Percentiles rank a stretch among this genome's conserved stretches.
Conservation (phyloP, 2,888 invertebrate genomes). For the Drosophila merina region DNA sequence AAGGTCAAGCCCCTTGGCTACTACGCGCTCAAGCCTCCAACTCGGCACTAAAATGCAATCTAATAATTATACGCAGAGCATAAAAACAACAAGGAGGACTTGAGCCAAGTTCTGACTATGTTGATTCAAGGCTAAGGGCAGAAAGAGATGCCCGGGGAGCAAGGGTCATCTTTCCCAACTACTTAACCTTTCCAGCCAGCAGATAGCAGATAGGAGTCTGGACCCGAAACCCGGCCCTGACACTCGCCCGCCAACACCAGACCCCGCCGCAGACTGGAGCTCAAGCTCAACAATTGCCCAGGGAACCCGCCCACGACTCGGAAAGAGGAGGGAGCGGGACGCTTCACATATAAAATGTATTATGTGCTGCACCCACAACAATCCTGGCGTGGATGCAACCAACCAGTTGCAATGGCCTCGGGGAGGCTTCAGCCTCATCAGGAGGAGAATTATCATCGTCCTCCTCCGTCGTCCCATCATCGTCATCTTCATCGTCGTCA, state of each 20-base stretch:
- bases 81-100: slow-evolving; percentile 36
- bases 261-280: slow-evolving; percentile 9
- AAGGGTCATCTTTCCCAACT: slow-evolving; percentile 51
- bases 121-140: slow-evolving; percentile 72
- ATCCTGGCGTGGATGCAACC: slow-evolving; percentile 35
- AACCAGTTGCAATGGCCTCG: slow-evolving; percentile 40
- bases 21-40: slow-evolving; percentile 47
- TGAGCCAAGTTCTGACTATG: slow-evolving; percentile 35
- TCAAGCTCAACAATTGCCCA: slow-evolving; percentile 42
- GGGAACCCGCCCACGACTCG: slow-evolving; percentile 34
- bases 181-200: slow-evolving; percentile 67
- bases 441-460: slow-evolving; percentile 62
- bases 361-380: slow-evolving; percentile 48
- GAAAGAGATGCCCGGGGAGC: neutral
- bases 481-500: slow-evolving; percentile 15
- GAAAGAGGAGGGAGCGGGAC: neutral
- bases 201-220: slow-evolving; percentile 37
- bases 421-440: slow-evolving; percentile 42
- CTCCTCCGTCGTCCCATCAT: slow-evolving; percentile 29
- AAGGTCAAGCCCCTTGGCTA: slow-evolving; percentile 40
- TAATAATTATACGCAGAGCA: slow-evolving; percentile 54
- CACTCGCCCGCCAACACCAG: slow-evolving; percentile 56
- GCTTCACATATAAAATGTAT: slow-evolving; percentile 54
- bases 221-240: slow-evolving; percentile 49
- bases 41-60: slow-evolving; percentile 45